A percentile compares a stretch with the other conserved stretches of the same genome.
Evolutionary conservation across 1,140 invertebrate genomes (phyloP).

Genomic region (Zaprionus africanus): DNA sequence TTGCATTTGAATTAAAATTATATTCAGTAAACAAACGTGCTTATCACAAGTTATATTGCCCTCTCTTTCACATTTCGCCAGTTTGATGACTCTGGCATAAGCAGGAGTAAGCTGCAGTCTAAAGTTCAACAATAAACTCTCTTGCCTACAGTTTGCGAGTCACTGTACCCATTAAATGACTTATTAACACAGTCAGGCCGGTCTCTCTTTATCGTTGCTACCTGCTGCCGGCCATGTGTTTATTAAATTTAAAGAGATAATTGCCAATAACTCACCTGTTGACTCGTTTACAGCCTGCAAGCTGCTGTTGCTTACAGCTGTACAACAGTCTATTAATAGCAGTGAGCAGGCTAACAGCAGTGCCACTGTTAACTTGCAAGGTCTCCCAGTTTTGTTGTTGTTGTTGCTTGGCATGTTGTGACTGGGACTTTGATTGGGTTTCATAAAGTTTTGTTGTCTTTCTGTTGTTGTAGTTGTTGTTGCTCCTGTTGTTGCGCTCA

Average conservation of each 20-base stretch:
- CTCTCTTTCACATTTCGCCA: neutral
- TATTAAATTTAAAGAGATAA: neutral
- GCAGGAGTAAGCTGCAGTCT: neutral
- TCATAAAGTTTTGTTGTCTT: constrained; percentile 35
- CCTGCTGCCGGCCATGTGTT: neutral
- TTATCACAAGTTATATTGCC: neutral
- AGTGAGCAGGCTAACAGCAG: constrained; percentile 41
- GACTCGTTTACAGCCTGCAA: constrained; percentile 21
- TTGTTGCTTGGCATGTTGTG: constrained; percentile 46
- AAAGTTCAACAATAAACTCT: neutral
- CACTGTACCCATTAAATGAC: neutral
- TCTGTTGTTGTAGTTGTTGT: constrained; percentile 32
- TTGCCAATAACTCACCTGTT: constrained; percentile 32
- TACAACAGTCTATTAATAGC: constrained; percentile 21
- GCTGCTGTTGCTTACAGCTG: constrained; percentile 18
- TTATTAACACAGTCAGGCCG: neutral
- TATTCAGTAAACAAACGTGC: neutral
- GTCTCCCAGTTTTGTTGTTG: constrained; percentile 6
- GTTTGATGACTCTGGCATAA: neutral
- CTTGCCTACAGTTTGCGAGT: neutral
- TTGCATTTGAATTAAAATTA: neutral
- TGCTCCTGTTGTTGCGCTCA: constrained; percentile 48
- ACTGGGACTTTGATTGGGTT: constrained; percentile 18
- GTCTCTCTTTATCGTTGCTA: neutral
- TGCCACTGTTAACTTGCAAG: constrained; percentile 35